Evolutionary conservation across 2,797 vertebrate genomes (phyloP).

Genomic region (Naso thynnoides): DNA sequence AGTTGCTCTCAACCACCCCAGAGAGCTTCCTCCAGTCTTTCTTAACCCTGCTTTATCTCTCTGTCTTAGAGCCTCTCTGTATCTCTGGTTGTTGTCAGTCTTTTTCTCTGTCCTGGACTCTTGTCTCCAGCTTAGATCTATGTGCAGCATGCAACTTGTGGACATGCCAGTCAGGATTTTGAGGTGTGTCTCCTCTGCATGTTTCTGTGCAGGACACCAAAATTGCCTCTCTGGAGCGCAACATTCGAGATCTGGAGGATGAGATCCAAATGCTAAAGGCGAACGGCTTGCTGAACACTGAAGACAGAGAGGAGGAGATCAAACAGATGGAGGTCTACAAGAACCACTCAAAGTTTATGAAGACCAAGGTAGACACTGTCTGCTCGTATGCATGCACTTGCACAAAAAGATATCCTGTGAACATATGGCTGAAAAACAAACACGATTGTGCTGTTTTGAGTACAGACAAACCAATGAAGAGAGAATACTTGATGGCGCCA

Average conservation of each 20-base stretch:
- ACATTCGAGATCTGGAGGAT: conserved; percentile 97
- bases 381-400: conserved; percentile 27
- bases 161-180: conserved; percentile 63
- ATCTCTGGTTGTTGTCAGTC: conserved; percentile 16
- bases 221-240: conserved; percentile 96
- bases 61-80: conserved; percentile 14
- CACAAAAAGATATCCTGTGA: conserved; percentile 18
- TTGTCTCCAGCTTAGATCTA: conserved; percentile 34
- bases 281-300: conserved; percentile 92
- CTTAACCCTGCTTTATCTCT: conserved; percentile 33
- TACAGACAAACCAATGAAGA: conserved; percentile 10
- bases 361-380: conserved; percentile 90
- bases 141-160: conserved; percentile 58
- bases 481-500: conserved; percentile 34
- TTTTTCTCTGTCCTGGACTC: conserved; percentile 42
- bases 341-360: conserved; percentile 99
- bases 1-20: conserved; percentile 65
- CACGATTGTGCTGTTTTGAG: background rate
- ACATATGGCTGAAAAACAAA: conserved; percentile 15
- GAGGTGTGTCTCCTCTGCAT: conserved; percentile 74
- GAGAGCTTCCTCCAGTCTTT: conserved; percentile 54
- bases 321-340: conserved; percentile 99
- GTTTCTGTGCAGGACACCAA: conserved; percentile 92
- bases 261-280: conserved; percentile 98
- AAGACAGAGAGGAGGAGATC: conserved; percentile 97